Base-by-base conservation (phyloP, 2,888 invertebrate species). In the Pristionchus fissidentatus region DNA sequence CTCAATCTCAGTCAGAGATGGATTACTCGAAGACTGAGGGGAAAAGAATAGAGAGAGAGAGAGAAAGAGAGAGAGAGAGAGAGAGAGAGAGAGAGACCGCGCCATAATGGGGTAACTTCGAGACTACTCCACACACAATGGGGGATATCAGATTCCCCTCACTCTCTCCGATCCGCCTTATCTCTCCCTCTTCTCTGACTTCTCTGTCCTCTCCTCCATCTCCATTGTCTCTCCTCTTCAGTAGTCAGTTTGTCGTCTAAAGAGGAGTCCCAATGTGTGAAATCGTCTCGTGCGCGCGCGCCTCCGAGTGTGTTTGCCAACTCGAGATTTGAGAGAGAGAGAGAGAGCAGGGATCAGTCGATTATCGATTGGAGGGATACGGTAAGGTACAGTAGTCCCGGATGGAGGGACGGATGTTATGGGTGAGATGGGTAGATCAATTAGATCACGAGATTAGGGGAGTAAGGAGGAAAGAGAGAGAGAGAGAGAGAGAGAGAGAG, bases 231-330 rank as follows among this genome's bases (percentile, higher is more conserved):
- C 60, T 79, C 79, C 5, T 57, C 77, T 46, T 52, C 70, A 26
- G 70, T 70, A 70, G 70, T 70, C 70, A n/a, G 41, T 70, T 70
- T 70, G 70, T 43, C 62, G 62, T 62, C 62, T 62, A 62, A 62
- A 62, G 55, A 55, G 62, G 70, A 70, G 70, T 70, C 70, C 10
- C 70, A 41, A 70, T 38, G 70, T 70, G 70, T 70, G 70, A 70
- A 70, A 38, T 70, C 70, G 70, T 32, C 70, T 38, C 70, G 43
- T 35, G 35, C 38, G 22, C 70, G 70, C 70, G 70, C 70, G 13
- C 55, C 22, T 70, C n/a, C n/a, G n/a, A n/a, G n/a, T n/a, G 38
- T 70, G 70, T 70, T 70, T 70, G 70, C 41, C 10, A 43, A 41
- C 70, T 70, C 70, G 70, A 70, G 70, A 70, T 70, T 70, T 70